These are phyloP conservation scores for Drosophila formosana DNA, from an alignment of 2,888 invertebrate species.

Conservation along the genomic window DNA sequence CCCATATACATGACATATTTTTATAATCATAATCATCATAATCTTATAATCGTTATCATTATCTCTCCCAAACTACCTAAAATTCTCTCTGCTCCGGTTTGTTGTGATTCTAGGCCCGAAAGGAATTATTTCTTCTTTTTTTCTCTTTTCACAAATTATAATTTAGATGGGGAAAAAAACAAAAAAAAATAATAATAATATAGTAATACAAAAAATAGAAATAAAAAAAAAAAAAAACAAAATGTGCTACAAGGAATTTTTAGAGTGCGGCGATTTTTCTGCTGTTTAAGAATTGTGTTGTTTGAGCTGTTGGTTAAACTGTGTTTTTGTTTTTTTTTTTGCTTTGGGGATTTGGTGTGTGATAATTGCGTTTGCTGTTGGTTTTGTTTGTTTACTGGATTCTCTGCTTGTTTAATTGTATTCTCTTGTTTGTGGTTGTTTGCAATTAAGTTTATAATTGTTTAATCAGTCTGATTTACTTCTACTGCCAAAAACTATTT, in stretches of 20 bases:
- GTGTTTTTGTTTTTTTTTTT: neutral
- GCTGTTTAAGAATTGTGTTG: conserved; percentile 16
- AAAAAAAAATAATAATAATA: conserved; percentile 14
- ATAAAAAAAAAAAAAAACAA: conserved; percentile 18
- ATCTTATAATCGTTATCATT: conserved; percentile 9
- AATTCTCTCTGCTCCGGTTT: conserved; percentile 19
- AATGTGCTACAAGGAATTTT: conserved; percentile 43
- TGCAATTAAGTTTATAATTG: conserved; percentile 64
- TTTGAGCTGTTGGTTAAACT: conserved; percentile 23
- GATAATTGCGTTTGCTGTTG: conserved; percentile 32
- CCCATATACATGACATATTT: conserved; percentile 7
- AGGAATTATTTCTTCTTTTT: conserved; percentile 29
- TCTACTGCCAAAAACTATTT: conserved; percentile 71
- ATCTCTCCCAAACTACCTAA: conserved; percentile 22
- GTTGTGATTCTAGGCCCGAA: conserved; percentile 28
- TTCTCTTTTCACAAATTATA: conserved; percentile 31
- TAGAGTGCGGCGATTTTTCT: conserved; percentile 23
- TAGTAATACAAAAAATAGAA: conserved; percentile 29
- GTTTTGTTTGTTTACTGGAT: conserved; percentile 5
- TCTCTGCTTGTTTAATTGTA: neutral
- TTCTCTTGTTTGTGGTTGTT: conserved; percentile 29
- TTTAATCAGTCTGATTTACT: conserved; percentile 82
- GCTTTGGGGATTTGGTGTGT: conserved; percentile 27
- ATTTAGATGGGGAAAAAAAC: conserved; percentile 36
- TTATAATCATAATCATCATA: conserved; percentile 7